phyloP scores from a whole-genome alignment of 2,113 vertebrate genomes.

The Aptenodytes patagonicus region DNA sequence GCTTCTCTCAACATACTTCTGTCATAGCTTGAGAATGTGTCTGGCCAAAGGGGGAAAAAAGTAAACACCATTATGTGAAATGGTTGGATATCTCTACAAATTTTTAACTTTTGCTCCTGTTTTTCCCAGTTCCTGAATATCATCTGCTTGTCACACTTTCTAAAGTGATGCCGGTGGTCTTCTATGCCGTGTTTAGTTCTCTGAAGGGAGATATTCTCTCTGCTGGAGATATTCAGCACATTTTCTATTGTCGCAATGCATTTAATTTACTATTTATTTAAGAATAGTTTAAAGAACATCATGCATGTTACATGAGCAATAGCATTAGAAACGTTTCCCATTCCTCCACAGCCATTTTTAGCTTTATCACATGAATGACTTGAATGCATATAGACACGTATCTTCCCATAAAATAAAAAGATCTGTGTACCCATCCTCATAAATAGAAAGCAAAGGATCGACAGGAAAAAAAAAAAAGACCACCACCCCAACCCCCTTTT shows the following conservation, averaged over 20 bases:
- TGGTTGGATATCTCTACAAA: neutral
- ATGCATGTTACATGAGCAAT: neutral
- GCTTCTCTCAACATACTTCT: neutral
- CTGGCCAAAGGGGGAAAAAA: neutral
- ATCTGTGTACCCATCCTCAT: accelerated
- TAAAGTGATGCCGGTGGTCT: neutral
- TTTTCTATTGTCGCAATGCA: neutral
- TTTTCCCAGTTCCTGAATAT: neutral
- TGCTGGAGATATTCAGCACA: neutral
- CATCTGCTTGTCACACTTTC: neutral
- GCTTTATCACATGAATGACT: neutral
- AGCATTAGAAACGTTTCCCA: neutral
- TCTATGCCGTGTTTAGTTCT: neutral
- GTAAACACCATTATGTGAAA: neutral
- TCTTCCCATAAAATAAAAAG: neutral
- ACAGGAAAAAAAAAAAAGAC: neutral
- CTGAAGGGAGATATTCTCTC: neutral
- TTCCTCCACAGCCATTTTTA: neutral
- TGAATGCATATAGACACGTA: neutral
- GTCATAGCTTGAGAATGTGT: neutral
- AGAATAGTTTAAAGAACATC: neutral
- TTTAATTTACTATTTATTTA: neutral
- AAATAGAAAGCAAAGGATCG: neutral
- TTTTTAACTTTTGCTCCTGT: neutral
- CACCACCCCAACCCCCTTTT: accelerated